Conservation (phyloP, 2,113 vertebrate genomes). For the Prunella himalayana region DNA sequence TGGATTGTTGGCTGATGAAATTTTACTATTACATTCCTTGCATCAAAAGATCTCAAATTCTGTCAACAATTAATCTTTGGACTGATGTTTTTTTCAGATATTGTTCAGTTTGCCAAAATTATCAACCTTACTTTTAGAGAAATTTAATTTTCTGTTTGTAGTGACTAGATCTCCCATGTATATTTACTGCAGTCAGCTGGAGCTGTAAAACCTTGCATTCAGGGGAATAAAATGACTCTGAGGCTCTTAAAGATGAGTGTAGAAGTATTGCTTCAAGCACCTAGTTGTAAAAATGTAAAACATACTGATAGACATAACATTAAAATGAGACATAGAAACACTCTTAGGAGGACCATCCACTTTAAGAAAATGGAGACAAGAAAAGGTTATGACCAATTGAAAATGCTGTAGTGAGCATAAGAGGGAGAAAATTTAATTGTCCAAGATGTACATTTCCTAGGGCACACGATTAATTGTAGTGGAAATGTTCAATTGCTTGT, state of each 20-base stretch:
- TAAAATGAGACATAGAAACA: background rate
- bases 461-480: slow-evolving; percentile 57
- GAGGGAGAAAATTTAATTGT: slow-evolving; percentile 44
- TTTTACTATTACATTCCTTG: background rate
- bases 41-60: background rate
- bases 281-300: background rate
- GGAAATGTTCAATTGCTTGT: slow-evolving; percentile 63
- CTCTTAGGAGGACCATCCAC: background rate
- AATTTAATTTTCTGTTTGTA: background rate
- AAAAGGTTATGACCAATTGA: slow-evolving; percentile 23
- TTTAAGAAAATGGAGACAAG: slow-evolving; percentile 11
- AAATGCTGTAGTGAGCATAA: slow-evolving; percentile 20
- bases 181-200: background rate
- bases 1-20: background rate
- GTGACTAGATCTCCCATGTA: background rate
- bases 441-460: slow-evolving; percentile 48
- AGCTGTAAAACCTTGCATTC: background rate
- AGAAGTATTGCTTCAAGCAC: background rate
- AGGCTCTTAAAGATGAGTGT: background rate
- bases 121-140: background rate
- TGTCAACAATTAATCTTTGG: background rate
- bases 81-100: background rate
- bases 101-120: background rate
- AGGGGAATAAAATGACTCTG: background rate
- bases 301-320: background rate